These are phyloP conservation scores for Cyanistes caeruleus DNA, from an alignment of 2,113 vertebrate genomes.

Conservation along the genomic window DNA sequence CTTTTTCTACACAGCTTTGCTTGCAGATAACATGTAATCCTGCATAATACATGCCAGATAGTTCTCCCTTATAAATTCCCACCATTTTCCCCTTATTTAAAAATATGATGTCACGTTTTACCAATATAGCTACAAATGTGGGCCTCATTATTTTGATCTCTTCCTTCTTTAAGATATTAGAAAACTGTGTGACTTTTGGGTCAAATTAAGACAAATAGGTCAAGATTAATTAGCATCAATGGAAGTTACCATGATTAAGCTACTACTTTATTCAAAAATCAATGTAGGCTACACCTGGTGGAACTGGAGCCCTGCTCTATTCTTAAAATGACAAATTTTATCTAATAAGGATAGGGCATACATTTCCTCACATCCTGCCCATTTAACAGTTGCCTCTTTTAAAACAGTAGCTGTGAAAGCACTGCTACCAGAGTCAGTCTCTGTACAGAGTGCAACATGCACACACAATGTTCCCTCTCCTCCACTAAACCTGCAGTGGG, in stretches of 20 bases:
- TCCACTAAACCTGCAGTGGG: background rate
- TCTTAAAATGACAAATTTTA: background rate
- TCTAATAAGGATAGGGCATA: fast-evolving
- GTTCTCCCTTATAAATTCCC: background rate
- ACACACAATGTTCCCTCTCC: fast-evolving
- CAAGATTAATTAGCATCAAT: background rate
- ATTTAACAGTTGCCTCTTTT: background rate
- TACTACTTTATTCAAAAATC: background rate
- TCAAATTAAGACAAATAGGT: background rate
- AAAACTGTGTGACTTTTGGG: background rate
- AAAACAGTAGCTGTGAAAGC: background rate
- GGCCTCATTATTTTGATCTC: background rate
- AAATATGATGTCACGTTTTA: background rate
- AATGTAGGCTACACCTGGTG: background rate
- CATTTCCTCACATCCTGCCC: background rate
- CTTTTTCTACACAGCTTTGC: background rate
- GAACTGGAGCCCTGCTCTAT: background rate
- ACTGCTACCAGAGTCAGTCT: background rate
- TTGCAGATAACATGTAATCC: background rate
- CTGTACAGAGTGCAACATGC: background rate
- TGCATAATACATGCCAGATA: background rate
- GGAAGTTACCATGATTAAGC: background rate
- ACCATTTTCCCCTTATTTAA: background rate
- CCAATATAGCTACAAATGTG: background rate
- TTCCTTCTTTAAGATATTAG: background rate